Base-by-base conservation (phyloP, 2,797 vertebrate species). In the Hydrolagus colliei region DNA sequence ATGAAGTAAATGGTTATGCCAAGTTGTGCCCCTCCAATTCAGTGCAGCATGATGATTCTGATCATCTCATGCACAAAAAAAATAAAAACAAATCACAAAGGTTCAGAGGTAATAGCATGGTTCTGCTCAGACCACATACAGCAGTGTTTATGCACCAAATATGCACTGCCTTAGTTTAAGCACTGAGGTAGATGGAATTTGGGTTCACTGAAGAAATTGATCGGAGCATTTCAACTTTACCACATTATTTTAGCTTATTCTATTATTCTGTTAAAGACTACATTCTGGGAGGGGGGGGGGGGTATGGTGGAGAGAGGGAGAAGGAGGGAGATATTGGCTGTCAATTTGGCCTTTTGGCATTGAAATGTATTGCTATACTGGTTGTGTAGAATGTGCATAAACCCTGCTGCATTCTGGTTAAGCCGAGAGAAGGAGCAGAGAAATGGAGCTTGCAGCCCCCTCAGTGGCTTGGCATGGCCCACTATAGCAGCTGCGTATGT, bases 101-200 rank as follows among this genome's bases (percentile, higher is more conserved):
- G 93, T 91, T 96, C 93, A 95, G 95, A 96, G 95, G 97, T 95
- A 92, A 91, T 93, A 94, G 95, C 91, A 92, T 94, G 94, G 95
- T 93, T 94, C 93, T 93, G 87, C 90, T 91, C 93, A 92, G 92
- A 91, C 91, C 91, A 91, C 91, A 91, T 89, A 91, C 91, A 93
- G 92, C 92, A 93, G 92, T 92, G 88, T 93, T 93, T 93, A 91
- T 92, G 92, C 88, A 91, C 91, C 88, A 91, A 84, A 84, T 90
- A 91, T 93, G 93, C 89, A 88, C 93, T 91, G 92, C 94, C 94
- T 91, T 93, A 92, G 92, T 93, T 93, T 95, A 94, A 95, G 92
- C 94, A 95, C 94, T 96, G 96, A 97, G 96, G 95, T 96, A 97
- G 95, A 96, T 94, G 91, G 94, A 92, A 93, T 88, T 91, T 93